Evolutionary conservation across 2,888 invertebrate species (phyloP).

Genomic region (Orchesellides sinensis): DNA sequence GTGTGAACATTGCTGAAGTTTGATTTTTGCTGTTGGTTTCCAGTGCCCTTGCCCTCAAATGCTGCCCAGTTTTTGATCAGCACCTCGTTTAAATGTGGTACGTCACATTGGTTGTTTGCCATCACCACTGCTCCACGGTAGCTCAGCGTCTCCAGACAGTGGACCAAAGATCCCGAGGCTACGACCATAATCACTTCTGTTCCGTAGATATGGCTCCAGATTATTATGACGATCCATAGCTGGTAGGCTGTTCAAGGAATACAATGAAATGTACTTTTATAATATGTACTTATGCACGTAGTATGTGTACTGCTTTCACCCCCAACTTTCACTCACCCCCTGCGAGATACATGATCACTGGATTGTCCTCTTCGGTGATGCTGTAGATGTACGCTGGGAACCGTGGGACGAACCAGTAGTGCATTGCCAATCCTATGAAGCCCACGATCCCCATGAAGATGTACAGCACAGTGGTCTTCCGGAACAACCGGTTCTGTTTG

Average conservation of each 20-base stretch:
- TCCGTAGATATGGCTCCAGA: constrained; percentile 69
- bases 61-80: constrained; percentile 74
- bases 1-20: constrained; percentile 60
- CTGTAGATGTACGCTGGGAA: constrained; percentile 68
- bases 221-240: constrained; percentile 71
- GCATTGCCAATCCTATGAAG: constrained; percentile 63
- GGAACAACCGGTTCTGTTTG: constrained; percentile 67
- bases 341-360: constrained; percentile 54
- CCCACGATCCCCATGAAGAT: constrained; percentile 66
- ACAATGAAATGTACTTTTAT: not conserved
- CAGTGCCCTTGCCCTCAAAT: constrained; percentile 68
- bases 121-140: constrained; percentile 74
- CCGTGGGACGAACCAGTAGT: constrained; percentile 66
- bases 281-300: too few species aligned
- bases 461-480: constrained; percentile 67
- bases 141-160: constrained; percentile 72
- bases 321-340: constrained; percentile 44
- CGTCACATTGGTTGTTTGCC: constrained; percentile 74
- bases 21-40: constrained; percentile 25
- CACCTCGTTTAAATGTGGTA: constrained; percentile 72
- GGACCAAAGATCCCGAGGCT: constrained; percentile 68
- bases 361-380: constrained; percentile 66
- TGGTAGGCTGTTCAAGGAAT: constrained; percentile 60
- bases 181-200: constrained; percentile 73
- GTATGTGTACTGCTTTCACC: not conserved